phyloP scores from a whole-genome alignment of 2,113 vertebrate species.

The Neomonachus schauinslandi region DNA sequence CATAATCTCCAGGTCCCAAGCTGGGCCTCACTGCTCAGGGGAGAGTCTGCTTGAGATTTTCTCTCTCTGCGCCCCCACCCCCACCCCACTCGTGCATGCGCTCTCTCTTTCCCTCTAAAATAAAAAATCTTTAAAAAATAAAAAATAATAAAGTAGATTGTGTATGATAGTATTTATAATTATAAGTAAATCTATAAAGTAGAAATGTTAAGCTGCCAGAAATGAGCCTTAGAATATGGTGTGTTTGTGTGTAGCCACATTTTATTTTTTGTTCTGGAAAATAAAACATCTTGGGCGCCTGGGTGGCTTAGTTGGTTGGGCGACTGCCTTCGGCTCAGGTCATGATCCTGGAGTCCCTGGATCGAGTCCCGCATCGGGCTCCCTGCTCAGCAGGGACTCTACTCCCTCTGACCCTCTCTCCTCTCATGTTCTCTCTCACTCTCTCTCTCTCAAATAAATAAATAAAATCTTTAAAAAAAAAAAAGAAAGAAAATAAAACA shows the following conservation, averaged over 20 bases:
- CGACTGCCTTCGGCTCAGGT: no score
- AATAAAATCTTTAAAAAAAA: no score
- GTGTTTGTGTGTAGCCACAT: not conserved
- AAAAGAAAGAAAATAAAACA: not conserved
- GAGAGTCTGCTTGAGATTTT: not conserved
- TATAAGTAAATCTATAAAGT: not conserved
- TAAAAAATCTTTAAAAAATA: not conserved
- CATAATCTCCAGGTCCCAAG: not conserved
- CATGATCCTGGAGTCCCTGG: no score
- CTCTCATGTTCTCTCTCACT: no score
- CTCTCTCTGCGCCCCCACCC: not conserved
- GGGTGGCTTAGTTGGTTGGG: no score
- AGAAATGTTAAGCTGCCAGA: not conserved
- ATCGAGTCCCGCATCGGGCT: no score
- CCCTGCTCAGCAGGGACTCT: no score
- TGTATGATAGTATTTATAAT: not conserved
- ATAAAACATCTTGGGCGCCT: not conserved
- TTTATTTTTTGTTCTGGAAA: not conserved
- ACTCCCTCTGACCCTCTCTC: no score
- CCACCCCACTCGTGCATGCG: rapidly evolving
- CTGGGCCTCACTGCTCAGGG: not conserved
- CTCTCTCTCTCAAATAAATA: no score
- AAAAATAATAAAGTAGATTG: not conserved
- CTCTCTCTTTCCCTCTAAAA: not conserved
- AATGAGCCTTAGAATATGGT: not conserved